phyloP scores from a whole-genome alignment of 2,888 invertebrate genomes.

The Crepidodera aurea region DNA sequence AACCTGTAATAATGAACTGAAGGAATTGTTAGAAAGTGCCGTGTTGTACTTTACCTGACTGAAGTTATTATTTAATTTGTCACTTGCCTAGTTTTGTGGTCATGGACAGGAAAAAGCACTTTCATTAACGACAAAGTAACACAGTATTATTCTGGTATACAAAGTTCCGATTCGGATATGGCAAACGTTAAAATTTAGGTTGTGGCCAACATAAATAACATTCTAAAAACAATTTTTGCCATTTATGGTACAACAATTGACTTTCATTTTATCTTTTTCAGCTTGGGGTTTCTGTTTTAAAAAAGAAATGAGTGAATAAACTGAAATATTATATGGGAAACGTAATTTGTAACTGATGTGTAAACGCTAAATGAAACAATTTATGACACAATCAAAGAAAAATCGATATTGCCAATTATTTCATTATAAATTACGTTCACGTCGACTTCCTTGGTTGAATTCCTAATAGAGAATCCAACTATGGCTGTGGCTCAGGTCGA shows the following conservation, averaged over 20 bases:
- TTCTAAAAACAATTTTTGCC: no score
- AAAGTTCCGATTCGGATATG: no score
- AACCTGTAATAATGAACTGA: neutral
- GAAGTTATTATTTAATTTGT: slow-evolving; percentile 12
- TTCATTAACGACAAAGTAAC: slow-evolving; percentile 3
- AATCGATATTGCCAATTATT: neutral
- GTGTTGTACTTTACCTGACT: neutral
- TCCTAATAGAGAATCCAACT: slow-evolving; percentile 36
- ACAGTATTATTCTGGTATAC: neutral
- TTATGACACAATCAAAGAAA: no score
- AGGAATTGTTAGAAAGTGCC: slow-evolving; percentile 10
- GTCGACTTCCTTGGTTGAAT: slow-evolving; percentile 35
- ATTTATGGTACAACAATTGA: no score
- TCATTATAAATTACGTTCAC: slow-evolving; percentile 37
- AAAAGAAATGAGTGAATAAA: no score
- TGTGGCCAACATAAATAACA: no score
- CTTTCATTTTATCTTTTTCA: no score
- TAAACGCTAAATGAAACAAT: no score
- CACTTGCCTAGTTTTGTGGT: slow-evolving; percentile 6
- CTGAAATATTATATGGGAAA: no score
- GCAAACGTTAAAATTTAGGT: no score
- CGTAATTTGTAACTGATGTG: no score
- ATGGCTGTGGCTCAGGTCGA: slow-evolving; percentile 26
- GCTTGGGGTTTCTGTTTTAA: no score
- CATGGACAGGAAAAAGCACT: slow-evolving; percentile 8